phyloP scores from a whole-genome alignment of 1,140 invertebrate species.

The Drosophila nebulosa region DNA sequence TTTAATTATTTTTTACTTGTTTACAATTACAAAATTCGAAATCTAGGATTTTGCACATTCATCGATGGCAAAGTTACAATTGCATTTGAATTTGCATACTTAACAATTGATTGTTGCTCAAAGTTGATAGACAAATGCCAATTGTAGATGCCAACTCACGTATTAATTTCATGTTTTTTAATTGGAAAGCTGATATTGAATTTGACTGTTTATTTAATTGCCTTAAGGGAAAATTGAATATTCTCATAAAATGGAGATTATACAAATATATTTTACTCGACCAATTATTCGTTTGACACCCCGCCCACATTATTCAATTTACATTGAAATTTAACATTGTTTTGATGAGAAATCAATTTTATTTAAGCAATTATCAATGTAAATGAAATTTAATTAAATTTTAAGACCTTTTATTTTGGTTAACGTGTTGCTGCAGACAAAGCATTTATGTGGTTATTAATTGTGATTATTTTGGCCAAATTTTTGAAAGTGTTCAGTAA shows the following conservation, averaged over 20 bases:
- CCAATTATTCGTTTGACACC: too few relatives aligned
- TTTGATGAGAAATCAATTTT: constrained; percentile 7
- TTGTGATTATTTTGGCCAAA: background rate
- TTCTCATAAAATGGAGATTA: constrained; percentile 40
- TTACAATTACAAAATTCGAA: too few relatives aligned
- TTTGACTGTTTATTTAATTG: background rate
- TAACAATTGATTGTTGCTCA: background rate
- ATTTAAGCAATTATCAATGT: constrained; percentile 32
- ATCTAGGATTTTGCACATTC: too few relatives aligned
- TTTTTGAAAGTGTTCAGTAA: too few relatives aligned
- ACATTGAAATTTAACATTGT: constrained; percentile 19
- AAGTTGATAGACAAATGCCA: background rate
- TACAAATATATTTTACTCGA: too few relatives aligned
- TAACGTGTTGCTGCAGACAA: constrained; percentile 50
- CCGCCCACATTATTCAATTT: constrained; percentile 11
- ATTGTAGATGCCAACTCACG: background rate
- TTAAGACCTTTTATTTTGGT: constrained; percentile 27
- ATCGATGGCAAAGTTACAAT: background rate
- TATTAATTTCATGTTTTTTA: constrained; percentile 10
- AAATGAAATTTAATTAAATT: constrained; percentile 7
- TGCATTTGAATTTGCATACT: too few relatives aligned
- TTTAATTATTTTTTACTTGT: too few relatives aligned
- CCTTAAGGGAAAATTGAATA: background rate
- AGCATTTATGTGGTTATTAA: constrained; percentile 31
- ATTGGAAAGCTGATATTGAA: background rate